These are phyloP conservation scores for Agraylea sexmaculata DNA, from an alignment of 1,140 invertebrate genomes.

Conservation along the genomic window DNA sequence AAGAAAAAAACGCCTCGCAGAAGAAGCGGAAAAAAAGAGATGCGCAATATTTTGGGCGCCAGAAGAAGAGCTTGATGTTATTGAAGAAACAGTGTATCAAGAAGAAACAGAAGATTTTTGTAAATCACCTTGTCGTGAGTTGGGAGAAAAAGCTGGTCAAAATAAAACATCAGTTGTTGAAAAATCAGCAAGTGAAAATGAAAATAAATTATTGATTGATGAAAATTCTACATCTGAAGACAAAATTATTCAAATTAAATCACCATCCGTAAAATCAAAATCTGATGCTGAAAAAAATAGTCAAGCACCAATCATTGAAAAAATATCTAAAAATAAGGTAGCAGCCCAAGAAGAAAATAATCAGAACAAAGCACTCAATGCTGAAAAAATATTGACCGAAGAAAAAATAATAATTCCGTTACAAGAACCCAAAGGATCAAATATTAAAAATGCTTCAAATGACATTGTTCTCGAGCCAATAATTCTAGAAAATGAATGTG, in stretches of 20 bases:
- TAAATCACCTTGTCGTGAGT: background rate
- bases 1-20: conserved; percentile 33
- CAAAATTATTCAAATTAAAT: background rate
- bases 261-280: conserved; percentile 1
- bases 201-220: background rate
- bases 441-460: no score
- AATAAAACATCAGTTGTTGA: background rate
- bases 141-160: no score
- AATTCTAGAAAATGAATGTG: no score
- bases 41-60: conserved; percentile 31
- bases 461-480: no score
- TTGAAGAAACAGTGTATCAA: conserved; percentile 5
- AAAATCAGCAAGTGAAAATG: background rate
- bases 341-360: background rate
- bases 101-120: background rate
- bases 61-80: conserved; percentile 24
- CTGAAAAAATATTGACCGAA: conserved; percentile 3
- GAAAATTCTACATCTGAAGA: background rate
- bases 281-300: background rate
- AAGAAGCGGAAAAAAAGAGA: conserved; percentile 29
- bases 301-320: background rate
- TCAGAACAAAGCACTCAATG: background rate
- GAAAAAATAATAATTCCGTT: conserved; percentile 1
- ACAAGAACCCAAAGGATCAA: no score
- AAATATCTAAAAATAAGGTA: conserved; percentile 2